Conservation (phyloP, 2,113 vertebrate species). For the Trinectes maculatus region DNA sequence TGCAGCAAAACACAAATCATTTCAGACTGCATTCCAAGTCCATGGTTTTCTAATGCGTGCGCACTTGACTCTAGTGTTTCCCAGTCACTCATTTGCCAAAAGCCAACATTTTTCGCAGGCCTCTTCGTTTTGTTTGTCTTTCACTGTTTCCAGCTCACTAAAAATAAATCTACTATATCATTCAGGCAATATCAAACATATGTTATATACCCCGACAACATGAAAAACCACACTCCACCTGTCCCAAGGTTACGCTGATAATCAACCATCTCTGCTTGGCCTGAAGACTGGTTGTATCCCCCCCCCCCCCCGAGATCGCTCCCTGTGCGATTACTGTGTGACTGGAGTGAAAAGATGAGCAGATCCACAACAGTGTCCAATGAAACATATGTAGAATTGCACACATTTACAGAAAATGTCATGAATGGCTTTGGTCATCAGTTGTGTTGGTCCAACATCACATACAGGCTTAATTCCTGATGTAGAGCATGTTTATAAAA, state of each 20-base stretch:
- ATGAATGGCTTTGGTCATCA: slow-evolving; percentile 44
- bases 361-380: slow-evolving; percentile 11
- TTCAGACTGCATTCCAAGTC: slow-evolving; percentile 23
- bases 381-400: slow-evolving; percentile 21
- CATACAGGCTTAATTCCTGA: slow-evolving; percentile 14
- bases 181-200: slow-evolving; percentile 16
- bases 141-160: background rate
- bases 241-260: slow-evolving; percentile 60
- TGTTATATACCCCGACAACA: slow-evolving; percentile 12
- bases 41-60: too few species aligned
- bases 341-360: slow-evolving; percentile 38
- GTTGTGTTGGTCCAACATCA: slow-evolving; percentile 52
- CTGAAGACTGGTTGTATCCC: slow-evolving; percentile 52
- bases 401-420: slow-evolving; percentile 41
- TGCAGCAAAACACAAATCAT: slow-evolving; percentile 48
- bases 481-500: slow-evolving; percentile 16
- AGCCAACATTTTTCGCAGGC: slow-evolving; percentile 20
- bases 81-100: slow-evolving; percentile 12
- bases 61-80: too few species aligned
- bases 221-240: slow-evolving; percentile 40
- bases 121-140: slow-evolving; percentile 14
- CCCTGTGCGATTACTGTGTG: slow-evolving; percentile 50
- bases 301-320: too few species aligned
- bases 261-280: slow-evolving; percentile 67
- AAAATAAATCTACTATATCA: slow-evolving; percentile 19